Evolutionary conservation across 2,113 vertebrate species (phyloP).

Genomic region (Rhinolophus ferrumequinum): DNA sequence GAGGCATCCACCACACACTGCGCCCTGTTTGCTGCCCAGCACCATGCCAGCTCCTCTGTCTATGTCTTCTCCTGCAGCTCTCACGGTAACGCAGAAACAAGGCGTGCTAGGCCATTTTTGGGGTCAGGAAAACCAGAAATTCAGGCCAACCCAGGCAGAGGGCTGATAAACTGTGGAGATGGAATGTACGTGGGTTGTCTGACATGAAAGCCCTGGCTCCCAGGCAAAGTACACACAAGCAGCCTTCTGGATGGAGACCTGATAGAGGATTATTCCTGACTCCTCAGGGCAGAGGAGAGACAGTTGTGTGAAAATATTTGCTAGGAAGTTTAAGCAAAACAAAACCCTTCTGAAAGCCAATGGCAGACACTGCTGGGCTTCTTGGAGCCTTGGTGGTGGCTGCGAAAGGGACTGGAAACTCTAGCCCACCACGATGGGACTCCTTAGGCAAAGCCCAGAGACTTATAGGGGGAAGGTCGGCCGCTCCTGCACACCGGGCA

Average conservation of each 20-base stretch:
- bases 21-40: not conserved
- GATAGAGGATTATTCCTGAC: not conserved
- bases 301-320: not conserved
- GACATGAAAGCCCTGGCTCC: not conserved
- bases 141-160: not conserved
- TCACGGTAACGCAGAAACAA: not conserved
- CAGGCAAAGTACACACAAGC: too few species aligned
- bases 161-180: not conserved
- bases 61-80: not conserved
- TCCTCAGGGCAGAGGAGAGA: not conserved
- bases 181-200: accelerated
- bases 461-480: not conserved
- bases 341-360: not conserved
- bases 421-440: not conserved
- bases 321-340: not conserved
- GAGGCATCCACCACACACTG: accelerated
- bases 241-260: not conserved
- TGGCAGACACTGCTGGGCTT: not conserved
- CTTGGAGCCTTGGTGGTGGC: not conserved
- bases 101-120: not conserved
- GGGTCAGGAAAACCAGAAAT: not conserved
- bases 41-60: not conserved
- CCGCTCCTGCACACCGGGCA: not conserved
- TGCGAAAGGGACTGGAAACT: not conserved
- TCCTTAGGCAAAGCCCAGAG: not conserved